These are phyloP conservation scores for Saxidomus purpurata DNA, from an alignment of 1,140 invertebrate species.

Conservation along the genomic window DNA sequence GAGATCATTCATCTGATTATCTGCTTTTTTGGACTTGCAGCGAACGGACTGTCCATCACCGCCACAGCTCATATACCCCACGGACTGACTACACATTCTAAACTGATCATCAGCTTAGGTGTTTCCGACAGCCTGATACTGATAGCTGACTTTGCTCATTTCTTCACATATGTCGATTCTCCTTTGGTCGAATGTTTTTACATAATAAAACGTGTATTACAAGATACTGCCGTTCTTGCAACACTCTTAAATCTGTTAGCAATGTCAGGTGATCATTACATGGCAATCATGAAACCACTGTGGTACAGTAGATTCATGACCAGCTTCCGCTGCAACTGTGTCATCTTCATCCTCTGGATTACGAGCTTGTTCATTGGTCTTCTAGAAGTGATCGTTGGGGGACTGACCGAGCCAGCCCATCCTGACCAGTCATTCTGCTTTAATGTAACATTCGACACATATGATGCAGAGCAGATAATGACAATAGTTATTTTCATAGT, in stretches of 20 bases:
- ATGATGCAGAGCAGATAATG: conserved; percentile 75
- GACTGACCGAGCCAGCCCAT: background rate
- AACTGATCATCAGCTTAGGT: conserved; percentile 77
- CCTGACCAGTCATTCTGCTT: conserved; percentile 75
- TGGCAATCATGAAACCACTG: conserved; percentile 94
- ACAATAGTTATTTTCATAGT: conserved; percentile 85
- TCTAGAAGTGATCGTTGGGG: conserved; percentile 74
- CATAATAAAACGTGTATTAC: background rate
- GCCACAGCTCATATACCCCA: conserved; percentile 69
- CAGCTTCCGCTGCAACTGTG: conserved; percentile 89
- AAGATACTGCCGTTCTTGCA: conserved; percentile 80
- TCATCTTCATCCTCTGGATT: conserved; percentile 90
- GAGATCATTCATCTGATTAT: conserved; percentile 32
- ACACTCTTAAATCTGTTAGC: conserved; percentile 90
- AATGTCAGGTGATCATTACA: conserved; percentile 91
- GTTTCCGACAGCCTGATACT: conserved; percentile 76
- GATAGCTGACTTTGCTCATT: conserved; percentile 58
- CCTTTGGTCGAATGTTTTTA: background rate
- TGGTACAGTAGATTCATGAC: conserved; percentile 91
- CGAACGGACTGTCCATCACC: conserved; percentile 71
- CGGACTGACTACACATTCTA: conserved; percentile 71
- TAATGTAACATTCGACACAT: conserved; percentile 84
- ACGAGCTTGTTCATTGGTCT: conserved; percentile 87
- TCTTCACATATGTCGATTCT: background rate
- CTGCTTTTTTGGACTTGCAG: conserved; percentile 66